Evolutionary conservation across 2,888 invertebrate genomes (phyloP), one percentile per base, ranked within the genome.

Genomic region (Scaptodrosophila latifasciaeformis): DNA sequence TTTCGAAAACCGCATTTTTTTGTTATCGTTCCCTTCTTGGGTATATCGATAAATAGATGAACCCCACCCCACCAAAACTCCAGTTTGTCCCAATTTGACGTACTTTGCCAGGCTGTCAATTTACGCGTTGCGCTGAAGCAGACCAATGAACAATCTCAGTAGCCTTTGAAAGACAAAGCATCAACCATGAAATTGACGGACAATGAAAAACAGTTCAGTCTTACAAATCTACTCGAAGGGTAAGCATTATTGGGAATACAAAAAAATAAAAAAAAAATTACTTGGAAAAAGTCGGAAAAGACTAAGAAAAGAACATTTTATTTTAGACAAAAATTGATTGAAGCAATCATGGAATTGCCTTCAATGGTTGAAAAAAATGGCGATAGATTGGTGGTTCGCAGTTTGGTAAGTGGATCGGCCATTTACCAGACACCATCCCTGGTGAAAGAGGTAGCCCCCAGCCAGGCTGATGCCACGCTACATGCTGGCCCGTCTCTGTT

Each of bases 311-410:
- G 10, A 17, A 1, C 31, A 10, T 7, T 31, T 1, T 19, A 37
- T 15, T 17, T n/a, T 1, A 13, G 15, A 35, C 15, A 1, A 35
- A 35, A 12, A 5, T 10, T 34, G 12, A 10, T 31, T 5, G 2
- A 18, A 3, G 1, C 1, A 39, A 24, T 3, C 35, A 76, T 76
- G 76, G 89, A 90, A 81, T 87, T 90, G 59, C 90, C 90, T 67
- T 90, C 90, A 65, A 90, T 90, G 90, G 90, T 90, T 69, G 90
- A 90, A 82, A 89, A 90, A 82, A 88, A 88, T 49, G 90, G 90
- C 61, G 88, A 89, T 75, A 88, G 87, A 65, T 83, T 90, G 54
- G 88, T 90, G 65, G 89, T 90, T 67, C 88, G 90, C 74, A 90
- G 90, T 81, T 88, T 90, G 67, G 89, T 90, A 21, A 89, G 89